phyloP scores from a whole-genome alignment of 2,888 invertebrate species.

The Aphodius granarius region DNA sequence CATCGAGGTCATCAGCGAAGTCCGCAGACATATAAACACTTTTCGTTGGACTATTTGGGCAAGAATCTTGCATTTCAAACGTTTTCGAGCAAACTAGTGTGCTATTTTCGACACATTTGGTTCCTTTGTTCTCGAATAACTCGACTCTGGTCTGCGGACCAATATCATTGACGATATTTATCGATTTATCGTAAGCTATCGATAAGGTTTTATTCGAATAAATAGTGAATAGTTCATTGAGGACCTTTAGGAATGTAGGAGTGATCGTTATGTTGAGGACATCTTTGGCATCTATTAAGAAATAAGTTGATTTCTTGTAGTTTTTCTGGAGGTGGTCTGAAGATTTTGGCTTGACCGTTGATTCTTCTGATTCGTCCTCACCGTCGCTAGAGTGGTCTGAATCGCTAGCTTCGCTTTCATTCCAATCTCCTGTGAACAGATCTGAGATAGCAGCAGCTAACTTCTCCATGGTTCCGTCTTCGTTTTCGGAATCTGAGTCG shows the following conservation, averaged over 20 bases:
- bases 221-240: constrained; percentile 52
- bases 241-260: constrained; percentile 61
- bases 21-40: constrained; percentile 39
- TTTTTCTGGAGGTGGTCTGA: constrained; percentile 30
- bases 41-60: constrained; percentile 61
- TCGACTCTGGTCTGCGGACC: constrained; percentile 63
- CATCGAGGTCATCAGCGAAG: constrained; percentile 41
- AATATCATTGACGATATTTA: constrained; percentile 66
- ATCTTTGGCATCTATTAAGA: constrained; percentile 69
- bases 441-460: constrained; percentile 73
- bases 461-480: constrained; percentile 69
- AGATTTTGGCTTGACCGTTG: constrained; percentile 36
- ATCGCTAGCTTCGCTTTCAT: constrained; percentile 53
- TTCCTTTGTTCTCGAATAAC: constrained; percentile 57
- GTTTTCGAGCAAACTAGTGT: constrained; percentile 59
- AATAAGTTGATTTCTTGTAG: constrained; percentile 62
- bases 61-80: constrained; percentile 64
- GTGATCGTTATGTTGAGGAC: constrained; percentile 70
- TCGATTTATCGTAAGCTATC: constrained; percentile 47
- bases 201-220: constrained; percentile 52
- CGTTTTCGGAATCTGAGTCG: constrained; percentile 76
- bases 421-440: constrained; percentile 69
- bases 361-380: constrained; percentile 54
- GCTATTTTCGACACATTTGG: constrained; percentile 54
- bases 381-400: constrained; percentile 60